Base-by-base conservation (phyloP, 2,113 vertebrate genomes). In the Thymallus thymallus region DNA sequence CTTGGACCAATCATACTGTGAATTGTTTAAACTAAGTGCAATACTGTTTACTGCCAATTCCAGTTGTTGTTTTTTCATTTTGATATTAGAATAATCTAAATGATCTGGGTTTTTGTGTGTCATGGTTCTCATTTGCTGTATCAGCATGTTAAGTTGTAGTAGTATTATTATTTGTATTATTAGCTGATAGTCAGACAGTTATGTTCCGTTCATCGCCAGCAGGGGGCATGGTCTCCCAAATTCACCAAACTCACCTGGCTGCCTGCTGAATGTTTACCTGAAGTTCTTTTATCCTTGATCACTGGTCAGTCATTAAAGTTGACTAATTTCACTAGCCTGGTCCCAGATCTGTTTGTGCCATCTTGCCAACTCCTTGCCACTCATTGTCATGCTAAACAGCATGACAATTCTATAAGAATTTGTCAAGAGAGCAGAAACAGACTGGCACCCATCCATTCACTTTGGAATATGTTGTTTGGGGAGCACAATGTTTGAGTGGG, bases 1-100 rank as follows among this genome's bases (percentile, higher is more conserved):
- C 80, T 88, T 88, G 73, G 69, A 84, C 80, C 86, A 88, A 85
- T 87, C 73, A 84, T 81, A 90, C 91, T 93, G 91, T 93, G 92
- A 92, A 79, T 85, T 76, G 35, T 56, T 69, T 77, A 18, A 41
- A 60, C 3, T 26, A 82, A 41, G 91, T 93, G 92, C 92, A 93
- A 93, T 93, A 91, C 82, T 73, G 70, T 79, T n/a, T 72, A 62
- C 51, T 51, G 48, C 48, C 48, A 51, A 51, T 51, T 51, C 48
- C 48, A 51, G 16, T 5, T 4, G 12, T 51, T 51, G 10, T 41
- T 29, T 41, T 41, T 41, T 41, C 35, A 41, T 12, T 64, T 13
- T 67, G 83, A 85, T 69, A 20, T 22, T n/a, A 22, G 13, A 22
- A 22, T 74, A 35, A 45, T 46, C 68, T 24, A 67, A 68, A 24